Base-by-base conservation (phyloP, 2,888 invertebrate species). In the Chironomus riparius region DNA sequence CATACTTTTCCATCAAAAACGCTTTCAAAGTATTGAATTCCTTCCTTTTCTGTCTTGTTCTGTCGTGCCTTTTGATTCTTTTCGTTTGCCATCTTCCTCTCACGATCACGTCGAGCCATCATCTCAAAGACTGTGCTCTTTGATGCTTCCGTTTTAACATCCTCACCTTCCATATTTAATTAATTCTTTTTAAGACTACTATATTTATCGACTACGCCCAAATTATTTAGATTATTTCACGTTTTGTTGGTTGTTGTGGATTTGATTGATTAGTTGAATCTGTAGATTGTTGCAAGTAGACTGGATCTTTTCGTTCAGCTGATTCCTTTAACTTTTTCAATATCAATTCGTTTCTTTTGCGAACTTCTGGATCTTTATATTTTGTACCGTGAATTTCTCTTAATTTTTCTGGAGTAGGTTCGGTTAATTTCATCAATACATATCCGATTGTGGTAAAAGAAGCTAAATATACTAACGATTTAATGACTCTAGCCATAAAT, bases 11-110 rank as follows among this genome's bases (percentile, higher is more conserved):
- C 87, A 80, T 88, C 87, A 80, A 93, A 93, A 7, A 88, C 85
- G 71, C 88, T 87, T 56, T 89, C 87, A 81, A 93, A 93, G 81
- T 88, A 91, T 78, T 91, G 91, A 70, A 89, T 80, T 61, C 82
- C 83, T 78, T 84, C 84, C 18, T 81, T 78, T 68, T 82, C 80
- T 1, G 81, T 78, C 13, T 79, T 79, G 21, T 83, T 82, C 77
- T 82, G 22, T 38, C 65, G 56, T 6, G 6, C 47, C 50, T n/a
- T 15, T 18, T 61, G 56, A 61, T 76, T 68, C 48, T 48, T 68
- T 21, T 76, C 70, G 5, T 28, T 47, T 2, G 38, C 21, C n/a
- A 28, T 12, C 13, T 76, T 76, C 3, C 70, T 15, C 38, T 70
- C 70, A 6, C 61, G 76, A 47, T 76, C 70, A 13, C 76, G 50